These are phyloP conservation scores for Cuniculus paca DNA, from an alignment of 2,797 vertebrate genomes.

Conservation along the genomic window DNA sequence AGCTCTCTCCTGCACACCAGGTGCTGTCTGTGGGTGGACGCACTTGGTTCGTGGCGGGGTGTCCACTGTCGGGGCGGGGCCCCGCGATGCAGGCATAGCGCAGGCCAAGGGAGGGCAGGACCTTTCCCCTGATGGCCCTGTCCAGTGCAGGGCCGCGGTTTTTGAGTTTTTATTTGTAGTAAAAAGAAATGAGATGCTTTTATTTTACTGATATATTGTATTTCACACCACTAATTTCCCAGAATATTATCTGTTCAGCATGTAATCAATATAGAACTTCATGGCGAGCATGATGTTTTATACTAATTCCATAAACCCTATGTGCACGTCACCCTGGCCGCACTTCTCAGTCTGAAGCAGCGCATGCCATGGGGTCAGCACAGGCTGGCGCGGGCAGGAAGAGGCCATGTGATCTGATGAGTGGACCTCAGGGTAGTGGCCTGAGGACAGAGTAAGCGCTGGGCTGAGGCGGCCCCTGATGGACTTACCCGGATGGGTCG, in stretches of 20 bases:
- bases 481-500: background rate
- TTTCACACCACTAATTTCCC: background rate
- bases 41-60: background rate
- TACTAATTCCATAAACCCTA: background rate
- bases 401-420: background rate
- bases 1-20: background rate
- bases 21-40: background rate
- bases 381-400: background rate
- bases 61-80: background rate
- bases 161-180: slow-evolving; percentile 18
- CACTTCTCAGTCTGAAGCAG: background rate
- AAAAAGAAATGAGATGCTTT: background rate
- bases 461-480: background rate
- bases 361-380: background rate
- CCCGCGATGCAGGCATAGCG: background rate
- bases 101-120: background rate
- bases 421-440: background rate
- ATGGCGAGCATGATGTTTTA: background rate
- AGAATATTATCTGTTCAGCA: background rate
- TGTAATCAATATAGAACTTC: background rate
- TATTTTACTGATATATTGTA: background rate
- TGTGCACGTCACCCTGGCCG: background rate
- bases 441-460: background rate
- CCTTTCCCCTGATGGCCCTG: background rate
- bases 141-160: background rate